Evolutionary conservation across 2,113 vertebrate species (phyloP).

Genomic region (Cyanocitta stelleri): DNA sequence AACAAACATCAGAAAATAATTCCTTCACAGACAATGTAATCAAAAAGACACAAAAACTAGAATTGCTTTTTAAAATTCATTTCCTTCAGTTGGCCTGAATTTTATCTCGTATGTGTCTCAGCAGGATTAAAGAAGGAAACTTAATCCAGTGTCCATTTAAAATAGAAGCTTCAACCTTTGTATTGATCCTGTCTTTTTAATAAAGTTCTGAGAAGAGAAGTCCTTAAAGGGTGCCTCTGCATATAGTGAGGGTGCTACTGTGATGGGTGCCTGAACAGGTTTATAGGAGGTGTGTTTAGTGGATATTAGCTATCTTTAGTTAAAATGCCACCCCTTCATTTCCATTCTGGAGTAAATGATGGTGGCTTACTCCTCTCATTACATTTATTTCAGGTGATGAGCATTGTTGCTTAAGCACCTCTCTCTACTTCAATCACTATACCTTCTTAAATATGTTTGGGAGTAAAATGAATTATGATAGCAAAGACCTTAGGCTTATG

Average conservation of each 20-base stretch:
- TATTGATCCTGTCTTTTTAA: not conserved
- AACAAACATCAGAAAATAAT: constrained; percentile 21
- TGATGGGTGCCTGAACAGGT: not conserved
- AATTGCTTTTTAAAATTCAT: not conserved
- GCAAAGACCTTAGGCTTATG: not conserved
- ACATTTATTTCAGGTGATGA: not conserved
- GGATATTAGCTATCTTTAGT: not conserved
- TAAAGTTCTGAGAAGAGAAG: not conserved
- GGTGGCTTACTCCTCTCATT: not conserved
- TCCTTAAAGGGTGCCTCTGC: not conserved
- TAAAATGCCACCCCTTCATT: not conserved
- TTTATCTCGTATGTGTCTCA: not conserved
- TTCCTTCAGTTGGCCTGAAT: not conserved
- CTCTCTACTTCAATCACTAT: not conserved
- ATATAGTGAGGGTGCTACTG: not conserved
- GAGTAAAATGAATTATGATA: not conserved
- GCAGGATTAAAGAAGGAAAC: not conserved
- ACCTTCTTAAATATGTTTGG: not conserved
- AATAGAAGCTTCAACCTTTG: not conserved
- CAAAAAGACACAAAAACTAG: not conserved
- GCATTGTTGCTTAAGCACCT: not conserved
- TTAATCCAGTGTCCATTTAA: not conserved
- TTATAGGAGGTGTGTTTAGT: not conserved
- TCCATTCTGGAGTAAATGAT: not conserved
- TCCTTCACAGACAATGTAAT: not conserved